Percentiles rank a stretch among this genome's conserved stretches.
phyloP scores from a whole-genome alignment of 2,113 vertebrate species.

The Eurypyga helias region DNA sequence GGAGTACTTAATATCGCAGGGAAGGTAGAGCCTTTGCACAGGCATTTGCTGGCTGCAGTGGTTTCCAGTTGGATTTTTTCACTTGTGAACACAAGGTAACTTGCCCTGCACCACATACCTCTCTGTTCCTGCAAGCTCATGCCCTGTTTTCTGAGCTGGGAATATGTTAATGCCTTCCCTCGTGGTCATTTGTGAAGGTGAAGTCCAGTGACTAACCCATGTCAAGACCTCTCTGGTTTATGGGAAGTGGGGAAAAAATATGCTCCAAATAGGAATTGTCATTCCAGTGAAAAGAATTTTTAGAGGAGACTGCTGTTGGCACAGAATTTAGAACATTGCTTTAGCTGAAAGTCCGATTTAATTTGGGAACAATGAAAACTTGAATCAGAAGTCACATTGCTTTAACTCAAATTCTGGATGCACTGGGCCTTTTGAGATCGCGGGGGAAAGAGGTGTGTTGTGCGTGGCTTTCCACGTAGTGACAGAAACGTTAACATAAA shows the following conservation, averaged over 20 bases:
- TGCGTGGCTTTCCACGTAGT: neutral
- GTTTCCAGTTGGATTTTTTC: neutral
- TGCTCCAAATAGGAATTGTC: neutral
- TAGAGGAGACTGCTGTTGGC: neutral
- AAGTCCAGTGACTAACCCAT: neutral
- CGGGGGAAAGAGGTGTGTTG: neutral
- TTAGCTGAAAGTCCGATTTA: neutral
- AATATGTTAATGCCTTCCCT: neutral
- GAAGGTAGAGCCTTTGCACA: neutral
- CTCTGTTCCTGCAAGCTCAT: neutral
- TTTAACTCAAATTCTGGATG: neutral
- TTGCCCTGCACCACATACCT: neutral
- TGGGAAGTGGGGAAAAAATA: neutral
- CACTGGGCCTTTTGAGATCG: neutral
- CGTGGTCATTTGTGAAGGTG: neutral
- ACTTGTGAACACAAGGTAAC: neutral
- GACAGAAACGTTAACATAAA: neutral
- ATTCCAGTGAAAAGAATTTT: neutral
- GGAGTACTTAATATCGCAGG: neutral
- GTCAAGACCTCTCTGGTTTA: neutral
- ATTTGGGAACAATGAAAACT: neutral
- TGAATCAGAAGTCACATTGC: neutral
- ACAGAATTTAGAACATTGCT: neutral
- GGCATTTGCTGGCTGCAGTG: neutral
- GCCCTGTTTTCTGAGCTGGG: neutral